Conservation (phyloP, 2,113 vertebrate genomes). For the Andinoacara biseriatus region DNA sequence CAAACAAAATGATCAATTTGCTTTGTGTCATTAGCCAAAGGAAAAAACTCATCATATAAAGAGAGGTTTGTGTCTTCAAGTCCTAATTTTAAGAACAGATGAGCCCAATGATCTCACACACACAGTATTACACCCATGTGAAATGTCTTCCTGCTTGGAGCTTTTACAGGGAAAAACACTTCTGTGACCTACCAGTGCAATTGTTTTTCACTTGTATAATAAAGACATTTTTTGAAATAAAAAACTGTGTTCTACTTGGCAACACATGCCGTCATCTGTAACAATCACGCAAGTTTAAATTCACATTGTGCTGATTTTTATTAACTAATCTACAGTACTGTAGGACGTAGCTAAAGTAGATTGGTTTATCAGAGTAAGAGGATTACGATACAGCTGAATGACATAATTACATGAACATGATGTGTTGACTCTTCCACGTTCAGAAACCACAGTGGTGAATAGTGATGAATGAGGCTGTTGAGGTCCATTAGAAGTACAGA, state of each 20-base stretch:
- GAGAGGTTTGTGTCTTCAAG: background rate
- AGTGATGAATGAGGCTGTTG: background rate
- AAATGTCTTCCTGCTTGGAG: background rate
- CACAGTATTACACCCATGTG: background rate
- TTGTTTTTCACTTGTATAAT: slow-evolving; percentile 40
- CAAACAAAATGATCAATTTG: background rate
- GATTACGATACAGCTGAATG: background rate
- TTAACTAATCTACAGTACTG: slow-evolving; percentile 41
- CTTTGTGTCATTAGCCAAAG: background rate
- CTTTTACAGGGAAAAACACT: slow-evolving; percentile 6
- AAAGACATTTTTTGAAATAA: slow-evolving; percentile 13
- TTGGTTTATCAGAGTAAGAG: background rate
- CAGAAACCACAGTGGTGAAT: slow-evolving; percentile 18
- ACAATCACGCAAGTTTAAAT: background rate
- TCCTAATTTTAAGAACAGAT: background rate
- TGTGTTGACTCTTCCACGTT: background rate
- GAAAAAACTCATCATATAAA: background rate
- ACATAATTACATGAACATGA: slow-evolving; percentile 12
- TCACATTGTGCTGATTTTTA: slow-evolving; percentile 54
- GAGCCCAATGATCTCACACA: background rate
- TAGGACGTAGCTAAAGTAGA: slow-evolving; percentile 35
- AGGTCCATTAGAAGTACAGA: background rate
- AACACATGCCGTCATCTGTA: background rate
- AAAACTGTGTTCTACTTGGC: slow-evolving; percentile 4
- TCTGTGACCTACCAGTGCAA: slow-evolving; percentile 36